phyloP scores from a whole-genome alignment of 92 coral and sea anemone species.

The Palythoa grandiflora region DNA sequence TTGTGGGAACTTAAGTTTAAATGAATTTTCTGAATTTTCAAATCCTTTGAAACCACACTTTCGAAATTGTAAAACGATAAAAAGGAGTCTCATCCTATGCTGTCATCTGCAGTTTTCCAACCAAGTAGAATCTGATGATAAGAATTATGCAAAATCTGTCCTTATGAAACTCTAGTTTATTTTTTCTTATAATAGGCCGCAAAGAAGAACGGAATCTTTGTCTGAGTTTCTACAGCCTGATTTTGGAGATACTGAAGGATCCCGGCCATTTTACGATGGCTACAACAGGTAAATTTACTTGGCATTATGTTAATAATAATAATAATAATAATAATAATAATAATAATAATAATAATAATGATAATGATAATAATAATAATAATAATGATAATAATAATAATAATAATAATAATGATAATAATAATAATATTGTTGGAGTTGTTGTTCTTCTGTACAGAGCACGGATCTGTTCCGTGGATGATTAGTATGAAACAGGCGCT shows the following conservation, averaged over 20 bases:
- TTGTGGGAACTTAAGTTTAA: no score
- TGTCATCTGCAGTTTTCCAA: neutral
- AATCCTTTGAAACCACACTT: no score
- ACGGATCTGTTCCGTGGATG: slow-evolving; percentile 69
- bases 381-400: no score
- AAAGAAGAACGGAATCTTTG: slow-evolving; percentile 84
- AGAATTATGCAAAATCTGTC: neutral
- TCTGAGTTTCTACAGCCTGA: slow-evolving; percentile 97
- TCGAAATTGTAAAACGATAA: no score
- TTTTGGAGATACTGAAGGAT: slow-evolving; percentile 81
- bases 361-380: no score
- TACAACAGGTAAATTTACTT: slow-evolving; percentile 75
- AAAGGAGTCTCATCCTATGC: no score
- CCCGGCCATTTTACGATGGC: slow-evolving; percentile 89
- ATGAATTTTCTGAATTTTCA: no score
- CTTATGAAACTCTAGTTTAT: no score
- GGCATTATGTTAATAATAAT: neutral
- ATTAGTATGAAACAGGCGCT: slow-evolving; percentile 69
- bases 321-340: no score
- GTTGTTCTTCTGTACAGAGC: slow-evolving; percentile 27
- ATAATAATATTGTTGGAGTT: no score
- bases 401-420: no score
- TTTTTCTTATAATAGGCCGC: slow-evolving; percentile 65
- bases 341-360: no score
- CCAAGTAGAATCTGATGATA: neutral